Evolutionary conservation across 2,797 vertebrate genomes (phyloP), one percentile per base, ranked within the genome.

Genomic region (Schizopygopsis malacanthus): DNA sequence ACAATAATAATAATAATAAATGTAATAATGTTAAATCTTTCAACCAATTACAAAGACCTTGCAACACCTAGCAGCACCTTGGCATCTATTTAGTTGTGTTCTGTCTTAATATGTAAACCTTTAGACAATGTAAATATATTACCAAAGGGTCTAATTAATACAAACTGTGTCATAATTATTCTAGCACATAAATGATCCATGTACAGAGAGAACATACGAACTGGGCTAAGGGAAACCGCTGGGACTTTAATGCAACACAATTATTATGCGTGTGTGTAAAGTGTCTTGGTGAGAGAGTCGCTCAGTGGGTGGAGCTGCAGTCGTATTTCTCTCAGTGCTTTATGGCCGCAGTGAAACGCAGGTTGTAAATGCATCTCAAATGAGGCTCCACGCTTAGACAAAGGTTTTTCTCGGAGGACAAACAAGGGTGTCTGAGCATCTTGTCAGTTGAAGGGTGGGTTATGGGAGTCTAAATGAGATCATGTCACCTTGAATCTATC

Each of bases 281-380:
- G 33, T 71, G 81, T 45, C 41, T 39, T 50, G 20, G 25, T 63
- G 59, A 50, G 43, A 37, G 41, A n/a, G 41, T 11, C 22, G 28
- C 71, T 39, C 43, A 43, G 75, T 63, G 52, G 73, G 73, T 18
- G 73, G 63, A 77, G 72, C 25, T 75, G 22, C 37, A 39, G 76
- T 37, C 70, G 72, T 81, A 81, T 76, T 79, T 84, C 72, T 87
- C 61, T 56, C 25, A 4, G 56, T 12, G 22, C 71, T 88, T 84
- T 86, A 86, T 79, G 37, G 50, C 65, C 33, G 33, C 61, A 61
- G 71, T 77, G 81, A 88, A 81, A 78, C 52, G 1, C 73, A 81
- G 81, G 81, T 65, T 86, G 78, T 86, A 88, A 88, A 85, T 43
- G 70, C 37, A 76, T 61, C 45, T 73, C 79, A 80, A 82, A 61